Base-by-base conservation (phyloP, 2,797 vertebrate species). In the Rhincodon typus region DNA sequence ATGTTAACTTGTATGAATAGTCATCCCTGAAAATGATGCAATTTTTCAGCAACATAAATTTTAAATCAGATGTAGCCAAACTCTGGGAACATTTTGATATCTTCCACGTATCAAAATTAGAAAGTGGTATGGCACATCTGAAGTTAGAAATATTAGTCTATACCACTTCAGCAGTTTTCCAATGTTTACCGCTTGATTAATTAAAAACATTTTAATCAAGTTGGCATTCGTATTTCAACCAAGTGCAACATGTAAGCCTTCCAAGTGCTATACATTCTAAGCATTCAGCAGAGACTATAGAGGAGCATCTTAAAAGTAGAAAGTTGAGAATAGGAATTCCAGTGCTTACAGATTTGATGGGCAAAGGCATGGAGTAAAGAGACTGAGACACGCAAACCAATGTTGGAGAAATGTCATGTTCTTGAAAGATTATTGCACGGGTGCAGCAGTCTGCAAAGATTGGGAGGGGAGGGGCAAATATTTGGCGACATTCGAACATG, bases 131-230 rank as follows among this genome's bases (percentile, higher is more conserved):
- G 38, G 62, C 62, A 69, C 21, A 91, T 84, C 21, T 84, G 46
- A 84, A 88, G 87, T 90, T 57, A 90, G 87, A 62, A 90, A 90
- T 90, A 90, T 62, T 67, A 93, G n/a, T n/a, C n/a, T 1, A 7
- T 23, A 93, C 34, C 62, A 93, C 23, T 90, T 91, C 8, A n/a
- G 30, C 53, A n/a, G 34, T 66, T 93, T 91, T 93, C 82, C 82
- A 84, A 84, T 10, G 21, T 42, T 46, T 46, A 84, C 82, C 19
- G 23, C 7, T 46, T 42, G 57, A 67, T n/a, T 66, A 69, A 93
- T 42, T 46, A 42, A 53, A 93, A 93, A 93, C 66, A 93, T 93
- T 69, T 42, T 42, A 62, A 90, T n/a, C n/a, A n/a, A n/a, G n/a
- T n/a, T n/a, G n/a, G n/a, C n/a, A n/a, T n/a, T n/a, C n/a, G n/a